Evolutionary conservation across 2,113 vertebrate genomes (phyloP).

Genomic region (Heterochromis multidens): DNA sequence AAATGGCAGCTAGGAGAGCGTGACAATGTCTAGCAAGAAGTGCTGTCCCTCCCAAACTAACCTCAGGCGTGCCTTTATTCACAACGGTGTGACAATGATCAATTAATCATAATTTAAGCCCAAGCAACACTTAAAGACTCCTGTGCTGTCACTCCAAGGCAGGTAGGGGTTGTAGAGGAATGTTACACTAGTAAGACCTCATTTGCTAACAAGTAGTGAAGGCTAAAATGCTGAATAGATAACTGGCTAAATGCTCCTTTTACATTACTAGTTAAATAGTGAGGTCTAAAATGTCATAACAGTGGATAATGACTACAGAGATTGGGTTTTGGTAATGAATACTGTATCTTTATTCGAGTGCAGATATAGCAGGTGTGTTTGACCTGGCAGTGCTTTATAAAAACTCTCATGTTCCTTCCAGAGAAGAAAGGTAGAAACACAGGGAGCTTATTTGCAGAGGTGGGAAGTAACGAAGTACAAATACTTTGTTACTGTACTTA

Average conservation of each 20-base stretch:
- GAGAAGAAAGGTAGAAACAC: background rate
- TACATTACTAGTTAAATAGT: background rate
- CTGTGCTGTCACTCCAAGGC: background rate
- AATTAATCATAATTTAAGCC: background rate
- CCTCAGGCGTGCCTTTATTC: background rate
- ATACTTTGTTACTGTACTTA: no score
- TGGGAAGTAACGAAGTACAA: no score
- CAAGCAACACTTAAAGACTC: background rate
- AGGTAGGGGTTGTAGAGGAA: background rate
- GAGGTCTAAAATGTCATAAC: background rate
- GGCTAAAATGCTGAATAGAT: background rate
- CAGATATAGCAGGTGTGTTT: constrained; percentile 11
- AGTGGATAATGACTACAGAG: background rate
- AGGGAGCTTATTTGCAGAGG: background rate
- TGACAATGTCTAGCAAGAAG: background rate
- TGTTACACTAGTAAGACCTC: background rate
- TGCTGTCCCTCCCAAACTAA: background rate
- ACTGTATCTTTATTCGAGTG: background rate
- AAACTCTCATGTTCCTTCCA: background rate
- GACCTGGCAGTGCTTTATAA: background rate
- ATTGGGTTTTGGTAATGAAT: background rate
- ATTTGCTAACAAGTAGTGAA: background rate
- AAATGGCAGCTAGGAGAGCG: background rate
- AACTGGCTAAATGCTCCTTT: background rate
- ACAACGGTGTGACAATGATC: no score